Percentiles rank a stretch among this genome's conserved stretches.
Conservation (phyloP, 2,113 vertebrate genomes). For the Castor canadensis region DNA sequence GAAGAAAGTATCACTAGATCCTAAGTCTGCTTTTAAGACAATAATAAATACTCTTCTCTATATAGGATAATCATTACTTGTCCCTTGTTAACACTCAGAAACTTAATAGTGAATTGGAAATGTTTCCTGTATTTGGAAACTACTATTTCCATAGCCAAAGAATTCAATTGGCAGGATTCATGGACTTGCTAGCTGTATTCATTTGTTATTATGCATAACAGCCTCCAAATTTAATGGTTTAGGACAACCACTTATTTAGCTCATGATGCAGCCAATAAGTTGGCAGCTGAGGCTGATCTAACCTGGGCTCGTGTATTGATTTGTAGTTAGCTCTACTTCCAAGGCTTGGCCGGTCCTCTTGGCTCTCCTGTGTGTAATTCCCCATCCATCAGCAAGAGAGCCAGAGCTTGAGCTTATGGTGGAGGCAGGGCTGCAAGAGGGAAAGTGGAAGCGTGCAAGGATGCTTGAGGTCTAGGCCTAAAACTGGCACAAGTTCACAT, state of each 20-base stretch:
- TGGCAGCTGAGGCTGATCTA: neutral
- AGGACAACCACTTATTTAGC: neutral
- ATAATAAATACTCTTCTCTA: neutral
- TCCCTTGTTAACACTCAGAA: neutral
- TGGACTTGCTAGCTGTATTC: neutral
- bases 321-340: neutral
- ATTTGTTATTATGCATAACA: neutral
- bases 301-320: neutral
- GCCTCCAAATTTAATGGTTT: too few species aligned
- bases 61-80: neutral
- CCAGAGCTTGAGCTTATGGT: neutral
- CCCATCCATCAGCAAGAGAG: neutral
- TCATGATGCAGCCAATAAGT: neutral
- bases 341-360: neutral
- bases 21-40: neutral
- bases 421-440: neutral
- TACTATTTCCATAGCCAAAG: neutral
- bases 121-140: neutral
- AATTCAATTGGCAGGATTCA: neutral
- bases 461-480: neutral
- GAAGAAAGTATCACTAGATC: neutral
- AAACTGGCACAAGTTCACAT: neutral
- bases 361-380: neutral
- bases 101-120: neutral
- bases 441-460: neutral